phyloP scores from a whole-genome alignment of 2,113 vertebrate species.

The Rynchops niger region DNA sequence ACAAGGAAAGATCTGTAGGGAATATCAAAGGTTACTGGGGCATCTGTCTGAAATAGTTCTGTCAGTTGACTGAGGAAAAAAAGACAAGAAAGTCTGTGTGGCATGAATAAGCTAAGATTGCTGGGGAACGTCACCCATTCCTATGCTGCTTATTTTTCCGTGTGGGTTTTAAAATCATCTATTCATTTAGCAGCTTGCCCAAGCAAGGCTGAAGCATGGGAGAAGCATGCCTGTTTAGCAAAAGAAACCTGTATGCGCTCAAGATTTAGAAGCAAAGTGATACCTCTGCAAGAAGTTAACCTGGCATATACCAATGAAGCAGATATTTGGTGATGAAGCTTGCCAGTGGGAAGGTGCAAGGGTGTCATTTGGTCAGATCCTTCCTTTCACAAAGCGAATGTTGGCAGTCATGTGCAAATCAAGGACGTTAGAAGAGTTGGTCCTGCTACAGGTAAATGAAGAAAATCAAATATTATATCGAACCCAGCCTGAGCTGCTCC shows the following conservation, averaged over 20 bases:
- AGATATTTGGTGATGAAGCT: not conserved
- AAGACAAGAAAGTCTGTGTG: not conserved
- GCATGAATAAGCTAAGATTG: not conserved
- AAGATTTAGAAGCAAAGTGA: not conserved
- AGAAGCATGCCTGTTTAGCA: not conserved
- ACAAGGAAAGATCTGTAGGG: slow-evolving; percentile 3
- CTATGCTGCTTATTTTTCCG: not conserved
- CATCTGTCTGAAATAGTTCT: not conserved
- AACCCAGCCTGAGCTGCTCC: not conserved
- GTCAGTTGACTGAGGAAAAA: not conserved
- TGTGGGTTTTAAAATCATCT: accelerated
- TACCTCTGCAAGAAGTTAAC: not conserved
- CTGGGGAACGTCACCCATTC: not conserved
- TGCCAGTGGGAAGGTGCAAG: not conserved
- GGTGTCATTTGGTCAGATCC: not conserved
- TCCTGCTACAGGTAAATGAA: not conserved
- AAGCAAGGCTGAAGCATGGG: not conserved
- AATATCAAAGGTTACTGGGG: not conserved
- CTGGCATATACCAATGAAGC: not conserved
- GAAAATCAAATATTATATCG: not conserved
- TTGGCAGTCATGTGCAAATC: not conserved
- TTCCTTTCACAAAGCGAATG: not conserved
- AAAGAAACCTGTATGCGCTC: not conserved
- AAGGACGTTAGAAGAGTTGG: not conserved
- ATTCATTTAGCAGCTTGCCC: not conserved